Evolutionary conservation across 1,140 invertebrate species (phyloP).

Genomic region (Scaptomyza hsui): DNA sequence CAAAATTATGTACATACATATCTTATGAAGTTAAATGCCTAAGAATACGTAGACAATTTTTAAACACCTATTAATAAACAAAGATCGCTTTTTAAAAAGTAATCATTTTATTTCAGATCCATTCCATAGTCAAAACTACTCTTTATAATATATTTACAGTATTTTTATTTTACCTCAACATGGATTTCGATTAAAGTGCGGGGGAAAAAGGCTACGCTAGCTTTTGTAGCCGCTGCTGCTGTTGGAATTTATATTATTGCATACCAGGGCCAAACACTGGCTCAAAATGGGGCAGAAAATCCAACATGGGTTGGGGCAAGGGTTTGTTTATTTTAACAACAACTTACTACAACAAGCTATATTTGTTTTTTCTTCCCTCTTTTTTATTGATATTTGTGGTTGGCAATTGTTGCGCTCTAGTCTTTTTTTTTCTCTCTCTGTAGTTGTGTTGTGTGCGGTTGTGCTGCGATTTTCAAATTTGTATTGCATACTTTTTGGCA

Average conservation of each 20-base stretch:
- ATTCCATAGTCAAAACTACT: conserved; percentile 2
- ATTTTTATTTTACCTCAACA: conserved; percentile 23
- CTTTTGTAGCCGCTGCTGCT: conserved; percentile 13
- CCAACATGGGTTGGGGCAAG: conserved; percentile 5
- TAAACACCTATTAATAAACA: too few relatives aligned
- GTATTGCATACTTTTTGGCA: conserved; percentile 49
- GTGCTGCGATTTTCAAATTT: conserved; percentile 41
- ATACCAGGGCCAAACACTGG: conserved; percentile 58
- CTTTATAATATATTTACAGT: not conserved
- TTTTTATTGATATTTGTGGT: conserved; percentile 65
- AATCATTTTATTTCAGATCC: not conserved
- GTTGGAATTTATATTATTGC: conserved; percentile 77
- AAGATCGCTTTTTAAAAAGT: not conserved
- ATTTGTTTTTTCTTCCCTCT: conserved; percentile 39
- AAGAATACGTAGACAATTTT: too few relatives aligned
- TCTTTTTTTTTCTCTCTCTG: not conserved
- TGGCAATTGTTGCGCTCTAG: conserved; percentile 60
- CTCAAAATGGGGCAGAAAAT: conserved; percentile 24
- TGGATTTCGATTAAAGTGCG: conserved; percentile 29
- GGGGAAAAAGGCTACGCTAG: not conserved
- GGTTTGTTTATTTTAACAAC: conserved; percentile 18
- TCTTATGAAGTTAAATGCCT: too few relatives aligned
- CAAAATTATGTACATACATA: not conserved
- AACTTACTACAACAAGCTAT: conserved; percentile 52
- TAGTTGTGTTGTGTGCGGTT: conserved; percentile 6